Conservation (phyloP, 2,797 vertebrate species). For the Erethizon dorsatum region DNA sequence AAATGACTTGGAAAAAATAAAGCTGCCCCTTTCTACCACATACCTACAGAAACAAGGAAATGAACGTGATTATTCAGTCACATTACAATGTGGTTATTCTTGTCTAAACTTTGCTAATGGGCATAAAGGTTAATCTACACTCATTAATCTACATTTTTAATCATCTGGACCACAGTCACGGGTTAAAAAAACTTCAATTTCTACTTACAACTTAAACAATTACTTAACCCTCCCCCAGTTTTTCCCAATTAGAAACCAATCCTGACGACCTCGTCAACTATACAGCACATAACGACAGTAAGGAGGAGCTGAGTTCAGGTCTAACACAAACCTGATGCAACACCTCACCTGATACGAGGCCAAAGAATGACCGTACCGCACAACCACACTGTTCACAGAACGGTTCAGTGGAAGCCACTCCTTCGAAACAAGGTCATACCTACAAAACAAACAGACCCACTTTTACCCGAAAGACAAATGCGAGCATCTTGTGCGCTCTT, state of each 20-base stretch:
- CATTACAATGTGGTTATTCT: conserved; percentile 51
- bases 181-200: conserved; percentile 65
- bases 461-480: conserved; percentile 70
- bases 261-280: conserved; percentile 21
- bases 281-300: conserved; percentile 22
- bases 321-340: not conserved
- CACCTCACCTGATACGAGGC: conserved; percentile 93
- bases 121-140: not conserved
- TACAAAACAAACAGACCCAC: conserved; percentile 85
- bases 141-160: not conserved
- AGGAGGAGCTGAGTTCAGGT: conserved; percentile 49
- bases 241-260: conserved; percentile 63
- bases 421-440: conserved; percentile 93
- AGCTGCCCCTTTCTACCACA: conserved; percentile 32
- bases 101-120: conserved; percentile 19
- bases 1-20: conserved; percentile 71
- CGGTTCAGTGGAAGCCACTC: conserved; percentile 94
- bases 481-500: conserved; percentile 44
- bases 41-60: conserved; percentile 64
- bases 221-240: not conserved
- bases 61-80: conserved; percentile 70
- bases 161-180: not conserved
- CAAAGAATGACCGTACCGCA: conserved; percentile 96
- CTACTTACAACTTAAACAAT: conserved; percentile 43
- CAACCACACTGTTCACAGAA: conserved; percentile 93